Evolutionary conservation across 2,888 invertebrate genomes (phyloP), one percentile per base, ranked within the genome.

Genomic region (Cancer borealis): DNA sequence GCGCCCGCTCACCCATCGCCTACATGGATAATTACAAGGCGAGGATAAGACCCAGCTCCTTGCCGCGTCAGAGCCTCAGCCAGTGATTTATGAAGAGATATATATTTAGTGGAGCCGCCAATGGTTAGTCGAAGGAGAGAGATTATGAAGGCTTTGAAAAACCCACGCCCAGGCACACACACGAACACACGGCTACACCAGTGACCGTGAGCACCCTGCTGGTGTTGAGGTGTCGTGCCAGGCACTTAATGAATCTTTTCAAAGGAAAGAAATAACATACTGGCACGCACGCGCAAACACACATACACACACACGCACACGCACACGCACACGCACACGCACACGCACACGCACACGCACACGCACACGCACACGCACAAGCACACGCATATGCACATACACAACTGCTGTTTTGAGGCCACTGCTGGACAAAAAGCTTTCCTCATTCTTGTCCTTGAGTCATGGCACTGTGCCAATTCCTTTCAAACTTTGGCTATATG

Each of bases 11-110:
- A 26, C 39, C 84, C 84, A 84, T 39, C 84, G 30, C 84, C 84
- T 39, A 84, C 84, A 12, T 5, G 17, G 84, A 14, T 84, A 84
- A 84, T 84, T 84, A 39, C 84, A 30, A 84, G 84, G 39, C 84
- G 84, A 84, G 84, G 84, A 84, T 84, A 39, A 39, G 84, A 84
- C 84, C 14, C 84, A 84, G 84, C 84, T 84, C 84, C 84, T 84
- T 39, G 84, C 84, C 39, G 39, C 84, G 84, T 84, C 84, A 84
- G 8, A 84, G 39, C 84, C 84, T 30, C 84, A 14, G 39, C 84
- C 39, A 17, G 39, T 84, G 84, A 84, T 84, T 84, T 84, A 84
- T 39, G 84, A 84, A 39, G 84, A 39, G 84, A 84, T 39, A 84
- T 84, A 84, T 84, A 84, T 84, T 84, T 84, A 84, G 84, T 14